phyloP scores from a whole-genome alignment of 2,113 vertebrate species.

The Microcebus tavaratra region DNA sequence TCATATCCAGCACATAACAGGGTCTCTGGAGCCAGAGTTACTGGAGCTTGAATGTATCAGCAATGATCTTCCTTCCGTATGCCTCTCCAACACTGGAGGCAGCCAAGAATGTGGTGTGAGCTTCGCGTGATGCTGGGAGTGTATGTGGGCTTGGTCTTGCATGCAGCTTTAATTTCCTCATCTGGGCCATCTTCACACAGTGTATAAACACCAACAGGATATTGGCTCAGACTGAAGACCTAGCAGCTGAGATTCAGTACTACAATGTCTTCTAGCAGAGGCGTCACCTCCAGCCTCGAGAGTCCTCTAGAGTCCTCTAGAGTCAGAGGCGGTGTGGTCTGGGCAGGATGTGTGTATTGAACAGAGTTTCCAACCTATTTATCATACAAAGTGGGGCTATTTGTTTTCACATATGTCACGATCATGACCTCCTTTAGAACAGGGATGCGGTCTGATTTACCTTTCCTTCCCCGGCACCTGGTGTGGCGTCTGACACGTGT shows the following conservation, averaged over 20 bases:
- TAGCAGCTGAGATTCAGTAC: not conserved
- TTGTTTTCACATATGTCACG: not conserved
- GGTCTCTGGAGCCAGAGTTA: not conserved
- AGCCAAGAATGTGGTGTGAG: slow-evolving; percentile 37
- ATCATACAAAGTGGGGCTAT: not conserved
- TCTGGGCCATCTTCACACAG: not conserved
- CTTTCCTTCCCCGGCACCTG: not conserved
- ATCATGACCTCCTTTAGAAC: not conserved
- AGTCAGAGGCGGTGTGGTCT: not conserved
- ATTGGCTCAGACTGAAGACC: not conserved
- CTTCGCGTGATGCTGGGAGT: not conserved
- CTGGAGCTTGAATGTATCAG: not conserved
- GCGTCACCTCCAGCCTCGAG: not conserved
- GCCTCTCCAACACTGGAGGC: not conserved
- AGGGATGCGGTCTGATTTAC: not conserved
- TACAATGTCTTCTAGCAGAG: not conserved
- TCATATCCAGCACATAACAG: not conserved
- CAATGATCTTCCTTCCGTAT: not conserved
- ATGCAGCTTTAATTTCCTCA: slow-evolving; percentile 39
- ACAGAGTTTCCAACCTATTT: not conserved
- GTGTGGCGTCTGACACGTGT: not conserved
- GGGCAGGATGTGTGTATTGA: not conserved
- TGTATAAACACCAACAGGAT: not conserved
- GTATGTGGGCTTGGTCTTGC: not conserved
- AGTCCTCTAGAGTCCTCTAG: not conserved